Evolutionary conservation across 37 sponge, comb jelly and placozoan genomes (phyloP).

Genomic region (Halichondria panicea): DNA sequence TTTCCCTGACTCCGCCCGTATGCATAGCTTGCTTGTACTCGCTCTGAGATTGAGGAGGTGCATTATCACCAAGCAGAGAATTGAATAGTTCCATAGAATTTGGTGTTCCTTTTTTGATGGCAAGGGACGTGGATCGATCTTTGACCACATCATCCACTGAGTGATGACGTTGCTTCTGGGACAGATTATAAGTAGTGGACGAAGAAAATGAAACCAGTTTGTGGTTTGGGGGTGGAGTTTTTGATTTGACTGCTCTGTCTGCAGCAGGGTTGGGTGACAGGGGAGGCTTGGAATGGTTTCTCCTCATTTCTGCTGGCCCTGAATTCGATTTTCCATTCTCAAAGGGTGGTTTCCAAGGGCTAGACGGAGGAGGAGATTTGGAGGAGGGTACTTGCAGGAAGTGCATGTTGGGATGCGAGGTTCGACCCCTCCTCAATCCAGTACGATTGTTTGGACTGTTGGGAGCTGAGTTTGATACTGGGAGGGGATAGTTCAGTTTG

Average conservation of each 20-base stretch:
- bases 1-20: too few relatives aligned
- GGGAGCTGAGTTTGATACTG: slow-evolving; percentile 7
- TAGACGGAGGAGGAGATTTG: not conserved
- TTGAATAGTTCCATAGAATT: slow-evolving; percentile 12
- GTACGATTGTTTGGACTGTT: slow-evolving; percentile 18
- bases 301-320: slow-evolving; percentile 11
- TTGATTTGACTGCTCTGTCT: slow-evolving; percentile 11
- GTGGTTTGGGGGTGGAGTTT: slow-evolving; percentile 30
- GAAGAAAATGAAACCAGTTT: too few relatives aligned
- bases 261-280: too few relatives aligned
- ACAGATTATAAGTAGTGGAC: not conserved
- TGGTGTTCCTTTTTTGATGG: not conserved
- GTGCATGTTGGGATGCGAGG: slow-evolving; percentile 15
- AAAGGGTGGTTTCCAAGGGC: not conserved
- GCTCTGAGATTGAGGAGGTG: too few relatives aligned
- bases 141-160: slow-evolving; percentile 26
- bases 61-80: slow-evolving; percentile 24
- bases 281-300: slow-evolving; percentile 12
- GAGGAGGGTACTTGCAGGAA: not conserved
- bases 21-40: too few relatives aligned
- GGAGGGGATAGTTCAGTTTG: not conserved
- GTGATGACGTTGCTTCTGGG: slow-evolving; percentile 13
- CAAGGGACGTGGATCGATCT: not conserved
- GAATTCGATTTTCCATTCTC: not conserved
- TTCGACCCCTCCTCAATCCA: not conserved